These are phyloP conservation scores for Epicauta chinensis DNA, from an alignment of 1,140 invertebrate genomes.

Conservation along the genomic window DNA sequence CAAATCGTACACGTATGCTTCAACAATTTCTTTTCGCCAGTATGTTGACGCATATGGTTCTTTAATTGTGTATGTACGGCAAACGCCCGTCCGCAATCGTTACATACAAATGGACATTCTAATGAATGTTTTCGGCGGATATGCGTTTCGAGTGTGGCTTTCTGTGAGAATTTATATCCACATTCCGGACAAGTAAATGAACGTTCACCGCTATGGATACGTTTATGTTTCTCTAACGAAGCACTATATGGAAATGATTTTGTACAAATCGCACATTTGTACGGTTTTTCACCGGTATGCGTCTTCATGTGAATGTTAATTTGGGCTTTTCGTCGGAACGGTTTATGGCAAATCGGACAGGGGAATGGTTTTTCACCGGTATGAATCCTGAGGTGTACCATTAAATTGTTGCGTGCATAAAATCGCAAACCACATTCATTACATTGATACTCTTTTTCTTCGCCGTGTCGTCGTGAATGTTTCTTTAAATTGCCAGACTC, in stretches of 20 bases:
- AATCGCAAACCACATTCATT: constrained; percentile 13
- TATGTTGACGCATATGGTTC: constrained; percentile 51
- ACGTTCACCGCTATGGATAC: constrained; percentile 17
- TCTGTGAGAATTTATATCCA: constrained; percentile 18
- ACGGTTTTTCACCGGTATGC: constrained; percentile 17
- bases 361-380: constrained; percentile 18
- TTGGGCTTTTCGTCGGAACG: constrained; percentile 11
- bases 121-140: constrained; percentile 17
- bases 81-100: constrained; percentile 64
- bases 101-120: constrained; percentile 42
- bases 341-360: constrained; percentile 7
- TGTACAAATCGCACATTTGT: constrained; percentile 12
- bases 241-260: constrained; percentile 16
- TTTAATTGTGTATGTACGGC: constrained; percentile 56
- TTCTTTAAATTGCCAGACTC: constrained; percentile 15
- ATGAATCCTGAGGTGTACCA: constrained; percentile 15
- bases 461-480: constrained; percentile 13
- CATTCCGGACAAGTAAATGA: constrained; percentile 18
- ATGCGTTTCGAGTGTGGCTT: constrained; percentile 16
- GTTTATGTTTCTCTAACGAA: constrained; percentile 19
- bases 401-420: constrained; percentile 13
- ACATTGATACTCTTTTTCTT: constrained; percentile 16
- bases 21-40: constrained; percentile 46
- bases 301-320: constrained; percentile 14
- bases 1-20: constrained; percentile 17